Percentiles rank a stretch among this genome's conserved stretches.
Evolutionary conservation across 1,140 invertebrate genomes (phyloP).

Genomic region (Leptopilina boulardi): DNA sequence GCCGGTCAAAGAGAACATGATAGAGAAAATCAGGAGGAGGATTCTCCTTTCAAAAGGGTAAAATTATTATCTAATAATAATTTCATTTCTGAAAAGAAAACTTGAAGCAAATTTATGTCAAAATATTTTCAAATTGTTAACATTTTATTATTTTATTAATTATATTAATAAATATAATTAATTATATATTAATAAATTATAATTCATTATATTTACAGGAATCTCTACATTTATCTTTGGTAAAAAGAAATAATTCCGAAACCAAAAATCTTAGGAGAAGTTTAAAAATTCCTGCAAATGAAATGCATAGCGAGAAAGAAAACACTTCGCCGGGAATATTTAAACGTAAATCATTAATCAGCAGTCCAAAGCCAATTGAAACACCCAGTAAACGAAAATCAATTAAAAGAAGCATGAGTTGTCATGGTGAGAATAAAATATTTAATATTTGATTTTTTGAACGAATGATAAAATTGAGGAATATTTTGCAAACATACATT

Average conservation of each 20-base stretch:
- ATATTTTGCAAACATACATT: no score
- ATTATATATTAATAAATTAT: no score
- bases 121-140: neutral
- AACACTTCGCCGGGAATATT: neutral
- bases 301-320: neutral
- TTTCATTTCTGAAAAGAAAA: no score
- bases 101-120: no score
- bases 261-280: neutral
- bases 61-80: no score
- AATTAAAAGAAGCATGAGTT: conserved; percentile 22
- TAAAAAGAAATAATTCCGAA: neutral
- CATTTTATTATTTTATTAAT: no score
- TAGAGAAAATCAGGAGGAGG: neutral
- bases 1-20: neutral
- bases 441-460: neutral
- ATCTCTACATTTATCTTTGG: neutral
- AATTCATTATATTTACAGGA: neutral
- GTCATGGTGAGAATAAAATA: neutral
- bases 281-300: neutral
- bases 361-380: neutral
- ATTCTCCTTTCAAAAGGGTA: neutral
- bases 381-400: conserved; percentile 14
- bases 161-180: no score
- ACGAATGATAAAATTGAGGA: no score
- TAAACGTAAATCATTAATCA: neutral